Conservation (phyloP, 2,797 vertebrate genomes). For the Florisuga fusca region DNA sequence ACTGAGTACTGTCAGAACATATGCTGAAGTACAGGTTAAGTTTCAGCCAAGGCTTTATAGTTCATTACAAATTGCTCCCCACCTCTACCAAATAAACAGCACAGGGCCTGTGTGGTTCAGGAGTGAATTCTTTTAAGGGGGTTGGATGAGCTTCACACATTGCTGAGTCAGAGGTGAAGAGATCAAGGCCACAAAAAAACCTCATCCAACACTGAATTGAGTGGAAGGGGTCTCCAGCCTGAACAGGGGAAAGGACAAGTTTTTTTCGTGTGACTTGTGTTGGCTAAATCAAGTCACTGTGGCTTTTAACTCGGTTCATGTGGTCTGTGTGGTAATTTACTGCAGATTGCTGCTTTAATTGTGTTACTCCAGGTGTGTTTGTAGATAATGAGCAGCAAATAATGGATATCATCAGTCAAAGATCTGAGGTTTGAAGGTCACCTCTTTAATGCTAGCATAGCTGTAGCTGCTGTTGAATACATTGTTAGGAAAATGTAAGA, state of each 20-base stretch:
- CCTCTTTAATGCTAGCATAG: background rate
- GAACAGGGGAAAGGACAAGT: background rate
- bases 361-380: constrained; percentile 29
- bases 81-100: background rate
- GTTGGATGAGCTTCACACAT: background rate
- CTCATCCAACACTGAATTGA: background rate
- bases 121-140: background rate
- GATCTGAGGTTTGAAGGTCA: background rate
- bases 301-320: background rate
- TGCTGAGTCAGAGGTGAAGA: background rate
- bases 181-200: background rate
- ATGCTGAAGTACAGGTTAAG: background rate
- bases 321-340: background rate
- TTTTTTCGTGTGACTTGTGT: background rate
- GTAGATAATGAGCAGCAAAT: constrained; percentile 25
- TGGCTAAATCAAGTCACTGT: background rate
- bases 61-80: background rate
- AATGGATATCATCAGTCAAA: constrained; percentile 11
- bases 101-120: background rate
- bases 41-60: background rate
- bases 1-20: background rate
- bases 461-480: background rate
- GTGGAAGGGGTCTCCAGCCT: accelerated
- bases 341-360: constrained; percentile 4
- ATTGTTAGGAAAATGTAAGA: background rate